phyloP scores from a whole-genome alignment of 2,113 vertebrate genomes.

The Myxocyprinus asiaticus region DNA sequence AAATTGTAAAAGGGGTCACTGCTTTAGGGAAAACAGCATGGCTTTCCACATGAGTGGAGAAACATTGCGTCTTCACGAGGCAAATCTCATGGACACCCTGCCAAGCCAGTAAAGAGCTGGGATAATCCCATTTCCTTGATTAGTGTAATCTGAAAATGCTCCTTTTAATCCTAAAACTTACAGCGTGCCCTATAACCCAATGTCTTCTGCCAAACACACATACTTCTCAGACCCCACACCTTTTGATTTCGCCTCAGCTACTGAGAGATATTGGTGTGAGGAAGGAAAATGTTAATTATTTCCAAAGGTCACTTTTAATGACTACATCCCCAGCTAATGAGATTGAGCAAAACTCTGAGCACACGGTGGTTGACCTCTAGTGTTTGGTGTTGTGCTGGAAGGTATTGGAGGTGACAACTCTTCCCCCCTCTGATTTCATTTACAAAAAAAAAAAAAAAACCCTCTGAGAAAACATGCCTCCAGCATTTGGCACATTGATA shows the following conservation, averaged over 20 bases:
- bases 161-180: slow-evolving; percentile 54
- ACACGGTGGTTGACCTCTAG: slow-evolving; percentile 25
- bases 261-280: neutral
- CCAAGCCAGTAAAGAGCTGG: slow-evolving; percentile 42
- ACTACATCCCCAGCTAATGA: slow-evolving; percentile 75
- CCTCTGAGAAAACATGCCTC: slow-evolving; percentile 15
- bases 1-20: too few relatives aligned
- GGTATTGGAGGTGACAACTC: slow-evolving; percentile 7
- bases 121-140: slow-evolving; percentile 50
- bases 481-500: slow-evolving; percentile 8
- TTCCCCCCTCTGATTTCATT: neutral
- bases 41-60: slow-evolving; percentile 16
- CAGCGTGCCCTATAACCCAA: slow-evolving; percentile 17
- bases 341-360: slow-evolving; percentile 75
- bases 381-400: slow-evolving; percentile 40
- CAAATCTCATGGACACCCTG: slow-evolving; percentile 36
- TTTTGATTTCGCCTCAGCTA: slow-evolving; percentile 28
- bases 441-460: neutral
- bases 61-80: neutral
- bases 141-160: slow-evolving; percentile 51
- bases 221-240: slow-evolving; percentile 40
- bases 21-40: slow-evolving; percentile 11
- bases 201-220: neutral
- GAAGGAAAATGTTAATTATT: slow-evolving; percentile 73
- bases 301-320: slow-evolving; percentile 79